phyloP scores from a whole-genome alignment of 35 echinoderm and acorn worm genomes.

The Diadema setosum region DNA sequence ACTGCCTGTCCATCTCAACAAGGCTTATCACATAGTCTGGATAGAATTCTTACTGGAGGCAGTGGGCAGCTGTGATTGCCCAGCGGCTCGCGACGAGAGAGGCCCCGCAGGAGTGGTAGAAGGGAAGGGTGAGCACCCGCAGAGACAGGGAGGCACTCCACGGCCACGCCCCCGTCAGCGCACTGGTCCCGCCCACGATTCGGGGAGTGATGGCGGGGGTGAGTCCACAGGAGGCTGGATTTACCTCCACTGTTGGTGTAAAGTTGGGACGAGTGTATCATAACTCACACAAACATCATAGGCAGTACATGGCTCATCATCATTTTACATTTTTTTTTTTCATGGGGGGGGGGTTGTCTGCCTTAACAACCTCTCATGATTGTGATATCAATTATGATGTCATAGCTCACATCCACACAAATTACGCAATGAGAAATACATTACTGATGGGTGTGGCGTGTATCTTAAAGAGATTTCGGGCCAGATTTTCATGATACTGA shows the following conservation, averaged over 20 bases:
- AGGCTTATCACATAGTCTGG: too few relatives aligned
- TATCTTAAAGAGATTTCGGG: too few relatives aligned
- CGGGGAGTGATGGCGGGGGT: not conserved
- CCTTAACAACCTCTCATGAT: not conserved
- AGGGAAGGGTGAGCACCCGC: not conserved
- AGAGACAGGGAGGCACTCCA: constrained; percentile 46
- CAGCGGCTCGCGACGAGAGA: constrained; percentile 36
- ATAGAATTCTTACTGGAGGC: not conserved
- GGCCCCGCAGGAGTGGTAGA: constrained; percentile 47
- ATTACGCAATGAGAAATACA: too few relatives aligned
- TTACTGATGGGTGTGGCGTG: too few relatives aligned
- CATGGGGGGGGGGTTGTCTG: not conserved
- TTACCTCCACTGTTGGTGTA: not conserved
- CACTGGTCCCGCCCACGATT: constrained; percentile 31
- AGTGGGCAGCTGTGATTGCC: constrained; percentile 69
- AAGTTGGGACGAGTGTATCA: not conserved
- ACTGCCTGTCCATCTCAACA: too few relatives aligned
- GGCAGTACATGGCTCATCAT: not conserved
- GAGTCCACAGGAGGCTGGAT: not conserved
- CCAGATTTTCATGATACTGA: too few relatives aligned
- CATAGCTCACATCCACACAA: too few relatives aligned
- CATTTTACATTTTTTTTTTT: not conserved
- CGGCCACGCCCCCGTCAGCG: constrained; percentile 40
- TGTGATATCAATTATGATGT: too few relatives aligned
- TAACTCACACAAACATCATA: not conserved